These are phyloP conservation scores for Eueremaeus valkanovi DNA, from an alignment of 2,888 invertebrate species.

Conservation along the genomic window DNA sequence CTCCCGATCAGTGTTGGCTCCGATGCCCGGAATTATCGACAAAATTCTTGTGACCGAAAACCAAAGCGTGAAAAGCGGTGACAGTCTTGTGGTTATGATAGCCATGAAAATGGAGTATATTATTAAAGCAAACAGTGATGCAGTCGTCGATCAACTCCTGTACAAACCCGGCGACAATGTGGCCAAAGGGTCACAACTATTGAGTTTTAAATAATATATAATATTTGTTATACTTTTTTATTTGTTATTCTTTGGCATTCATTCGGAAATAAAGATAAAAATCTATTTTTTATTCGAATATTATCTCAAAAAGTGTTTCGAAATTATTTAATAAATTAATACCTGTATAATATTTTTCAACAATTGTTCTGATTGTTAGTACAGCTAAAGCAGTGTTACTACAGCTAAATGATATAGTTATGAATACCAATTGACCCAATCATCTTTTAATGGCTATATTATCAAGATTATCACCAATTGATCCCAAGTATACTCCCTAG, in stretches of 20 bases:
- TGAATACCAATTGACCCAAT: too few relatives aligned
- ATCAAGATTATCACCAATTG: too few relatives aligned
- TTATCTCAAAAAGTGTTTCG: background rate
- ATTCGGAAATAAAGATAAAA: background rate
- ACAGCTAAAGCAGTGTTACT: too few relatives aligned
- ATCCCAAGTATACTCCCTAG: too few relatives aligned
- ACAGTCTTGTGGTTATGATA: constrained; percentile 85
- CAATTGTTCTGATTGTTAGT: too few relatives aligned
- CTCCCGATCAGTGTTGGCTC: constrained; percentile 68
- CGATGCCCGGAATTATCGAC: constrained; percentile 95
- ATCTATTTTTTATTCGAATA: background rate
- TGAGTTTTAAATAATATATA: constrained; percentile 47
- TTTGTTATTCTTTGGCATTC: background rate
- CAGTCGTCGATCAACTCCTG: constrained; percentile 66
- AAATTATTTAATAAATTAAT: background rate
- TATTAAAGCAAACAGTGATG: constrained; percentile 75
- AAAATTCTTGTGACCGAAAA: constrained; percentile 78
- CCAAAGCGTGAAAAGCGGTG: constrained; percentile 76
- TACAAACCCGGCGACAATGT: constrained; percentile 76
- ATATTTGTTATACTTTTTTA: background rate
- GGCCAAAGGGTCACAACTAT: constrained; percentile 60
- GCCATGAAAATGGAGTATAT: constrained; percentile 99
- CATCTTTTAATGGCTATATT: too few relatives aligned
- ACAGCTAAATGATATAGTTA: too few relatives aligned
- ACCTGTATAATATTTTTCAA: too few relatives aligned